phyloP scores from a whole-genome alignment of 37 sponge, comb jelly and placozoan species.

The Aphrocallistes beatrix region DNA sequence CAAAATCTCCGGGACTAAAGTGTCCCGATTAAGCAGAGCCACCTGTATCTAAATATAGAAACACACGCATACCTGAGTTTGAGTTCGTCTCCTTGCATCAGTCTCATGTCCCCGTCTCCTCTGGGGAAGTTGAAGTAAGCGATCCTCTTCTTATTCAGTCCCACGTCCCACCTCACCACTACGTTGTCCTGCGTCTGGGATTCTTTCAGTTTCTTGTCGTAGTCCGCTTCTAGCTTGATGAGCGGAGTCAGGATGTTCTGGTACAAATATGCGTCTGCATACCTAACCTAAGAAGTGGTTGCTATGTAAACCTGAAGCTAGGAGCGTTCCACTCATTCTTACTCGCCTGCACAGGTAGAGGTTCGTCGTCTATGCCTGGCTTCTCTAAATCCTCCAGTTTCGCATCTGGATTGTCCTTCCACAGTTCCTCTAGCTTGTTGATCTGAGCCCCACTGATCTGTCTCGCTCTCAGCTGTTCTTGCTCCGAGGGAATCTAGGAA shows the following conservation, averaged over 20 bases:
- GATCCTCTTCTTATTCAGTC: constrained; percentile 86
- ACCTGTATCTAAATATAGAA: no score
- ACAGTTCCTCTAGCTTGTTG: constrained; percentile 90
- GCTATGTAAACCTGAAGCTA: background rate
- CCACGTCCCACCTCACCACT: constrained; percentile 82
- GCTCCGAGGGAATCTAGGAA: constrained; percentile 61
- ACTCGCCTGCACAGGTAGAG: constrained; percentile 50
- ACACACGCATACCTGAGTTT: constrained; percentile 49
- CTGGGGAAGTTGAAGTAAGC: constrained; percentile 89
- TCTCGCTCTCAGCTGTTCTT: constrained; percentile 76
- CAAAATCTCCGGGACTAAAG: no score
- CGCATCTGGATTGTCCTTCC: constrained; percentile 70
- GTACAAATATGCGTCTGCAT: constrained; percentile 95
- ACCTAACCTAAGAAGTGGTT: constrained; percentile 31
- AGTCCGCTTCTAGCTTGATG: constrained; percentile 94
- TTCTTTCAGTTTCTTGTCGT: constrained; percentile 89
- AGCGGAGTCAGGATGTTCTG: constrained; percentile 93
- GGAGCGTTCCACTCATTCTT: background rate
- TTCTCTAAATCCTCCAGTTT: constrained; percentile 79
- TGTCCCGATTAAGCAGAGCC: no score
- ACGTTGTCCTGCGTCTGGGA: constrained; percentile 81
- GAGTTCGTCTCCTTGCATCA: constrained; percentile 96
- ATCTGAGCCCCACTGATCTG: constrained; percentile 89
- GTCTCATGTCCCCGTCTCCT: constrained; percentile 75
- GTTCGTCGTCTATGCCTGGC: constrained; percentile 92